phyloP scores from a whole-genome alignment of 2,113 vertebrate species.

The Paramisgurnus dabryanus region DNA sequence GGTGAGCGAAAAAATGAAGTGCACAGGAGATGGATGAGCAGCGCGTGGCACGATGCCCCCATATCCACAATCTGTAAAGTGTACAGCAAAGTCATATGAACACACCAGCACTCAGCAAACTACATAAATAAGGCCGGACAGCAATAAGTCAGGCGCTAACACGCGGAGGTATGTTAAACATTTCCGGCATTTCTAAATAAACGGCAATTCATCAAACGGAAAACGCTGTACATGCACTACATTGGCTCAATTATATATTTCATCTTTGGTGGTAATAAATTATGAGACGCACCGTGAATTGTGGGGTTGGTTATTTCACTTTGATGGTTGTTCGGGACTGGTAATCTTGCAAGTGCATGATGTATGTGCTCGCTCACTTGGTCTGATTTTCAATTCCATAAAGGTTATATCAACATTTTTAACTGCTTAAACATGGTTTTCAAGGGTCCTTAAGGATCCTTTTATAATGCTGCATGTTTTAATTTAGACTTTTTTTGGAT shows the following conservation, averaged over 20 bases:
- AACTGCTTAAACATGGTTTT: constrained; percentile 21
- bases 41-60: constrained; percentile 37
- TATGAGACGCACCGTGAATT: constrained; percentile 30
- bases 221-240: constrained; percentile 14
- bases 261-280: constrained; percentile 33
- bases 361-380: constrained; percentile 30
- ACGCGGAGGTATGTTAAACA: constrained; percentile 24
- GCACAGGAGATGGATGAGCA: constrained; percentile 50
- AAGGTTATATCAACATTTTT: constrained; percentile 31
- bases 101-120: constrained; percentile 14
- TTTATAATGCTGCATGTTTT: background rate
- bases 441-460: background rate
- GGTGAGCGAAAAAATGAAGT: constrained; percentile 27
- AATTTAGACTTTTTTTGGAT: background rate
- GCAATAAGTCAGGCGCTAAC: constrained; percentile 28
- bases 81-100: constrained; percentile 49
- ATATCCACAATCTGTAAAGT: constrained; percentile 43
- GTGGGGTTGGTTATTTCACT: constrained; percentile 37
- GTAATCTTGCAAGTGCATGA: constrained; percentile 32
- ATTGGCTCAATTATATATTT: constrained; percentile 42
- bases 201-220: constrained; percentile 21
- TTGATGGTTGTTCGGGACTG: constrained; percentile 32
- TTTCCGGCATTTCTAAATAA: constrained; percentile 40
- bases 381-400: constrained; percentile 23
- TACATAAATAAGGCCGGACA: constrained; percentile 46